Base-by-base conservation (phyloP, 2,113 vertebrate species). In the Gadus macrocephalus region DNA sequence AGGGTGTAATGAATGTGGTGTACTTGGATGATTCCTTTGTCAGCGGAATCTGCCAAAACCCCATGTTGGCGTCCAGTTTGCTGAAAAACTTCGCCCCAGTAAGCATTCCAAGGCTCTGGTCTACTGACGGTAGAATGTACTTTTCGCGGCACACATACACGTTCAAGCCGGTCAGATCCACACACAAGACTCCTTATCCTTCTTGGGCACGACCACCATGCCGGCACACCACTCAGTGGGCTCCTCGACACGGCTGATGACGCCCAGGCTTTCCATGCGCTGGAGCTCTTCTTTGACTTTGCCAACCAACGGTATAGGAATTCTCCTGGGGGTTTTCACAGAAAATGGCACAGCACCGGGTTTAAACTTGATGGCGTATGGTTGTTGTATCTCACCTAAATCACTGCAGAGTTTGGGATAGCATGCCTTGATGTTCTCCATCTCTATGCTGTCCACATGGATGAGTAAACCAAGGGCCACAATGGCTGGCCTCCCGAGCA, bases 121-220 rank as follows among this genome's bases (percentile, higher is more conserved):
- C 70, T 0, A 76, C 80, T 16, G 73, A 69, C 0, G 66, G 74
- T 14, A 79, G 49, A 2, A 73, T 78, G 22, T 72, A 77, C 12
- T 76, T 65, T 27, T 72, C 63, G 1, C 56, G 1, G 2, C 67
- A 69, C n/a, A 76, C 75, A 15, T 22, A 58, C 5, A 69, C 9
- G 1, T 80, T 85, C 1, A 83, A 15, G 1, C 71, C 19, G 0
- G 73, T 78, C 3, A 85, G 67, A 31, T 85, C 77, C 6, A 81
- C 66, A 59, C 77, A 81, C 2, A 78, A n/a, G 0, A 19, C 0
- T 11, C 1, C 0, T 11, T 15, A 5, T 76, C 62, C 17, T 66
- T 69, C 27, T 77, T 73, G 1, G 73, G 75, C 9, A 73, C 62
- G 2, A 71, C 66, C 1, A 79, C 78, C 15, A 78, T 69, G 4